Evolutionary conservation across 2,888 invertebrate genomes (phyloP), one percentile per base, ranked within the genome.

Genomic region (Caenorhabditis sinica): DNA sequence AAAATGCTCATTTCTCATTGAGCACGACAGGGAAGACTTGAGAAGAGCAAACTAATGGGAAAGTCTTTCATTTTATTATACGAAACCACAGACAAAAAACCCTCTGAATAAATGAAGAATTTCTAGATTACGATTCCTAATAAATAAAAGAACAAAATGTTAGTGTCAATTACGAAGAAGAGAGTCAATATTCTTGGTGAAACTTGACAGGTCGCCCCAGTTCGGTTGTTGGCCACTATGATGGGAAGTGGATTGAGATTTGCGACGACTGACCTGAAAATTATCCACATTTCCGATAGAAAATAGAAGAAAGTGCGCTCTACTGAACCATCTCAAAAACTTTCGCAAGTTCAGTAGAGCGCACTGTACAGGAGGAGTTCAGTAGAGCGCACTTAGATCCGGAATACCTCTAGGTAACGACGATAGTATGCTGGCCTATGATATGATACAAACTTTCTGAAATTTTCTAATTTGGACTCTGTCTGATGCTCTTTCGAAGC

Each of bases 181-280:
- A n/a, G 82, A 80, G 36, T 87, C 86, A n/a, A 87, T 87, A 75
- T 87, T 87, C 36, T 84, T 87, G 6, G 87, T 87, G 66, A 87
- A 87, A 28, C 72, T 77, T 3, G 75, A 75, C 60, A 87, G 58
- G 60, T 87, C 87, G 3, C 87, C 87, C 87, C 87, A 87, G 53
- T 87, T 86, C 4, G 86, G 83, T 36, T 80, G 68, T 40, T 60
- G 65, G 25, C 60, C 60, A 60, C 13, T 11, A 30, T 65, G 68
- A 13, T 53, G 56, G 4, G 69, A 53, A 25, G 33, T 40, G 11
- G 69, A 40, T 40, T 58, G 45, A 17, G 69, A 77, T 61, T 76
- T 68, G n/a, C 76, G 76, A 25, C 76, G 69, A 8, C 33, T 58
- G 13, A 76, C 68, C 79, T 79, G 79, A 58, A 79, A 65, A 51